These are phyloP conservation scores for Nomada fucata DNA, from an alignment of 2,888 invertebrate genomes.

Conservation along the genomic window DNA sequence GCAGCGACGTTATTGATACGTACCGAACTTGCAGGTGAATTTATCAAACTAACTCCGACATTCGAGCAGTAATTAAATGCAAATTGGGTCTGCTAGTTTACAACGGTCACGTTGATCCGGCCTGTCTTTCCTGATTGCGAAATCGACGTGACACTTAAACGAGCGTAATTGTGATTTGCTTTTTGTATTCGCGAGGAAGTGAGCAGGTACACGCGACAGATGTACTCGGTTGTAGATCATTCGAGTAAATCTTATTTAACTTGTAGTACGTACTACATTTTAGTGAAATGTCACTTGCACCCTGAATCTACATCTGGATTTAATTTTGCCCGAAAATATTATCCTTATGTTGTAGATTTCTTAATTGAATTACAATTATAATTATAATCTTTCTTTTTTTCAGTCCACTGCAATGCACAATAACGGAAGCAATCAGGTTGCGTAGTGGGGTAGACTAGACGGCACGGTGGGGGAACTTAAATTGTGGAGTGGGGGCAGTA, in stretches of 20 bases:
- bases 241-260: too few relatives aligned
- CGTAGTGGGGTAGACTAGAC: background rate
- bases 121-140: conserved; percentile 1
- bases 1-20: conserved; percentile 1
- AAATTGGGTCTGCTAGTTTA: background rate
- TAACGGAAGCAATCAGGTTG: background rate
- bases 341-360: background rate
- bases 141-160: conserved; percentile 2
- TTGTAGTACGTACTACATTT: too few relatives aligned
- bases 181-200: too few relatives aligned
- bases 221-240: too few relatives aligned
- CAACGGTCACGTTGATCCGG: conserved; percentile 2
- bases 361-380: too few relatives aligned
- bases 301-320: too few relatives aligned
- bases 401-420: background rate
- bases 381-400: background rate
- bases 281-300: too few relatives aligned
- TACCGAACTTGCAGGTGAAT: conserved; percentile 8
- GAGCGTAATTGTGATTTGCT: background rate
- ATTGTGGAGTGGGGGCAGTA: too few relatives aligned
- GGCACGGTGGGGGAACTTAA: background rate
- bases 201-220: too few relatives aligned
- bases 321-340: background rate
- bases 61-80: conserved; percentile 1
- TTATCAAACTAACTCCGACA: conserved; percentile 25